A percentile compares a stretch with the other conserved stretches of the same genome.
Conservation (phyloP, 2,888 invertebrate species). For the Tortricodes alternella region DNA sequence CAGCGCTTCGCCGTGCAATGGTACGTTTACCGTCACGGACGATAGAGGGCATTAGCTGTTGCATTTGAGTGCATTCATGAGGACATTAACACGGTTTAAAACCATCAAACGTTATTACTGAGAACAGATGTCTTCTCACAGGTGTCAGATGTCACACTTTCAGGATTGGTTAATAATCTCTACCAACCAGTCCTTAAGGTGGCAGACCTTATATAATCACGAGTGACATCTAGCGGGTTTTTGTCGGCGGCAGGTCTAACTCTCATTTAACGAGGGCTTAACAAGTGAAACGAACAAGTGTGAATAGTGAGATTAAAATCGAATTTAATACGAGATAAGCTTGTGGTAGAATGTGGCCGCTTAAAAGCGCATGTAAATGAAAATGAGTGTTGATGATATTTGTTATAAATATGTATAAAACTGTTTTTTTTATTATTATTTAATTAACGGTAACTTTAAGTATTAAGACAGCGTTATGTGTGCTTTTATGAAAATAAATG, state of each 20-base stretch:
- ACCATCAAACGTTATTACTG: no score
- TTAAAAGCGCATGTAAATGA: constrained; percentile 4
- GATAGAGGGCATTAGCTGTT: constrained; percentile 66
- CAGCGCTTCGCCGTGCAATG: constrained; percentile 61
- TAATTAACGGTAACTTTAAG: no score
- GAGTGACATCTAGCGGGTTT: neutral
- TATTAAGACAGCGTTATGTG: no score
- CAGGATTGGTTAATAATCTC: neutral
- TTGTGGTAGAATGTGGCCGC: constrained; percentile 9
- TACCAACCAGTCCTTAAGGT: neutral
- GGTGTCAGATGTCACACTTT: neutral
- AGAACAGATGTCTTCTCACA: no score
- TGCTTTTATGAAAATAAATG: no score
- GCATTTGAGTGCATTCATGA: neutral
- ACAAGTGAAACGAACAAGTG: constrained; percentile 7
- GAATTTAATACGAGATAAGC: constrained; percentile 44
- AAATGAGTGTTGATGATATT: no score
- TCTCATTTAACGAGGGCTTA: neutral
- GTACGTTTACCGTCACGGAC: constrained; percentile 67
- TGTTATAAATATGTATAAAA: no score
- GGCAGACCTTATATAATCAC: neutral
- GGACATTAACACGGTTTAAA: no score
- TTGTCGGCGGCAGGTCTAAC: neutral
- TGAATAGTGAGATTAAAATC: constrained; percentile 49
- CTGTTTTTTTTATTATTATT: no score